These are phyloP conservation scores for Porites rus DNA, from an alignment of 92 coral and sea anemone genomes.

Conservation along the genomic window DNA sequence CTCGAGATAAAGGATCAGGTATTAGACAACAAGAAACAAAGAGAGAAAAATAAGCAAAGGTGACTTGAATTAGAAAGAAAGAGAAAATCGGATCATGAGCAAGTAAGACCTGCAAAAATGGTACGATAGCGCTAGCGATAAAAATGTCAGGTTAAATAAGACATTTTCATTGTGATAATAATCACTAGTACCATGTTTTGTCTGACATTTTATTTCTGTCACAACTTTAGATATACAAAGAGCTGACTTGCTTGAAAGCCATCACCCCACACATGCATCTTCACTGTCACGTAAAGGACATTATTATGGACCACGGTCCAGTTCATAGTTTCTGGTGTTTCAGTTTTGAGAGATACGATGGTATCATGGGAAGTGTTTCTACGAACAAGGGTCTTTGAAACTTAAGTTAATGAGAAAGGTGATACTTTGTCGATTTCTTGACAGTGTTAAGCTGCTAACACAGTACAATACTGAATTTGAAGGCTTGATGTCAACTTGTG, in stretches of 20 bases:
- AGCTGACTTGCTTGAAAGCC: constrained; percentile 48
- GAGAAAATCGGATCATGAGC: too few relatives aligned
- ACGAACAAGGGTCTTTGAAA: constrained; percentile 64
- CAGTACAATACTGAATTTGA: constrained; percentile 13
- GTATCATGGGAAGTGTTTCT: constrained; percentile 61
- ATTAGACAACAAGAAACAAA: too few relatives aligned
- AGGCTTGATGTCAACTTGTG: constrained; percentile 1
- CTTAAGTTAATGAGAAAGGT: constrained; percentile 63
- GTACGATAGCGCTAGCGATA: too few relatives aligned
- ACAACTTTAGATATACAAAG: constrained; percentile 25
- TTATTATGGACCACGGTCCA: constrained; percentile 70
- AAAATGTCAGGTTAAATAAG: too few relatives aligned
- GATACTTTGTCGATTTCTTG: constrained; percentile 33
- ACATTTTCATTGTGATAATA: too few relatives aligned
- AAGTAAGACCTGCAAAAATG: too few relatives aligned
- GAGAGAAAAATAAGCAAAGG: too few relatives aligned
- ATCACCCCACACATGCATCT: constrained; percentile 76
- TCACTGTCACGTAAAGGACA: constrained; percentile 63
- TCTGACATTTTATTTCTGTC: neutral
- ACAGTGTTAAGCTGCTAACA: constrained; percentile 5
- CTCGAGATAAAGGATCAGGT: too few relatives aligned
- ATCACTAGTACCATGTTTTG: too few relatives aligned
- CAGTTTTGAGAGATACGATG: constrained; percentile 60
- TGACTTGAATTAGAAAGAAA: too few relatives aligned
- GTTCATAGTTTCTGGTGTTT: constrained; percentile 64